Evolutionary conservation across 2,888 invertebrate genomes (phyloP).

Genomic region (Deroplatys truncata): DNA sequence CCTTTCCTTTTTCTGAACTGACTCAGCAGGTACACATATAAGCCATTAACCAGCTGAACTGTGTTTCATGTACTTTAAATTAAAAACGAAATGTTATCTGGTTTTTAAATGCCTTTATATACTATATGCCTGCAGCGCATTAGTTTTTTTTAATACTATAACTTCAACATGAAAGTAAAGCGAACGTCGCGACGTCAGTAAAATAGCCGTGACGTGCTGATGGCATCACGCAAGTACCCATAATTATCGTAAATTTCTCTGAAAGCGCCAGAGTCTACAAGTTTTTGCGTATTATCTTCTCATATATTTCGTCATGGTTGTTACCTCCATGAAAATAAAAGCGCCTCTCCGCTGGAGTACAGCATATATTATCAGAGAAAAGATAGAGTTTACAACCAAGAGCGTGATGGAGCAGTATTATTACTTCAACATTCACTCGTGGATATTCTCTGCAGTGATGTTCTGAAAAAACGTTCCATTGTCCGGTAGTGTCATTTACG

Average conservation of each 20-base stretch:
- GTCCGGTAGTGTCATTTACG: no score
- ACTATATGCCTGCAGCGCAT: neutral
- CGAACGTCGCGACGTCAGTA: no score
- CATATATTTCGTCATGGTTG: neutral
- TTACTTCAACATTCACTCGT: neutral
- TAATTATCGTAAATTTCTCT: neutral
- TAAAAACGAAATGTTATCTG: no score
- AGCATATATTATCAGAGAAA: neutral
- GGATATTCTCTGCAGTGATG: no score
- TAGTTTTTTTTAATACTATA: neutral
- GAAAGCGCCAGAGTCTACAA: neutral
- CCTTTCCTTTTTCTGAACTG: no score
- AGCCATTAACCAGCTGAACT: no score
- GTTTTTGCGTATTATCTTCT: neutral
- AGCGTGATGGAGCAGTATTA: neutral
- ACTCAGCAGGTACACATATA: no score
- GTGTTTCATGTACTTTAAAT: no score
- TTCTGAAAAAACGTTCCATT: no score
- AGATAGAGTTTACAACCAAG: neutral
- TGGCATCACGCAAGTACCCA: neutral
- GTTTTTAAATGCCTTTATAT: neutral
- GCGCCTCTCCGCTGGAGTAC: no score
- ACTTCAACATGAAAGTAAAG: neutral
- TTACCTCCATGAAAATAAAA: neutral
- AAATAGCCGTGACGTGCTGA: neutral